A percentile compares a stretch with the other conserved stretches of the same genome.
Evolutionary conservation across 1,140 invertebrate genomes (phyloP).

Genomic region (Tenebrio molitor): DNA sequence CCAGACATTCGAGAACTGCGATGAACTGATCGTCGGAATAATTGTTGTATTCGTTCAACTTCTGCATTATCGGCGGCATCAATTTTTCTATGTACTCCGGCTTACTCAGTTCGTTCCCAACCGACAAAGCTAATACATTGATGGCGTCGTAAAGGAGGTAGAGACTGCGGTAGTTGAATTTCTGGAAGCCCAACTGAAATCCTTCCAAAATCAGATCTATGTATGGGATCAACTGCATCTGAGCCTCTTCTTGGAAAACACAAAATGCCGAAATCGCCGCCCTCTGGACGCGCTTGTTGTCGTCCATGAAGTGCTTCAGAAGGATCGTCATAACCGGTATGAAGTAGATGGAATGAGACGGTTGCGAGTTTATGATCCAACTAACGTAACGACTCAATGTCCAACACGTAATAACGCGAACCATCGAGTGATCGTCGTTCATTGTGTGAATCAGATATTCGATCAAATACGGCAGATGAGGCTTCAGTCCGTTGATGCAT

Average conservation of each 20-base stretch:
- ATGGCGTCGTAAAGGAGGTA: slow-evolving; percentile 99
- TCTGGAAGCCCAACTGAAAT: slow-evolving; percentile 95
- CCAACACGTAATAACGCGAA: slow-evolving; percentile 99
- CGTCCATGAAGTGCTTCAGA: slow-evolving; percentile 95
- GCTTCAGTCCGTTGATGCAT: slow-evolving; percentile 96
- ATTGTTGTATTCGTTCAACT: slow-evolving; percentile 97
- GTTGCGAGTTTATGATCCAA: slow-evolving; percentile 89
- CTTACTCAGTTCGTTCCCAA: slow-evolving; percentile 96
- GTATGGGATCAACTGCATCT: slow-evolving; percentile 97
- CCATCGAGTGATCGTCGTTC: slow-evolving; percentile 94
- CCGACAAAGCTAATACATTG: slow-evolving; percentile 96
- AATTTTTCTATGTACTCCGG: slow-evolving; percentile 95
- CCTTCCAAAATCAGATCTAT: slow-evolving; percentile 96
- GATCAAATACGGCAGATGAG: slow-evolving; percentile 94
- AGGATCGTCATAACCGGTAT: slow-evolving; percentile 96
- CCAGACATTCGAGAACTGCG: slow-evolving; percentile 96
- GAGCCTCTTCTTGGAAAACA: slow-evolving; percentile 98
- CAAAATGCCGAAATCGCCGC: slow-evolving; percentile 99
- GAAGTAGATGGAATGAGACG: slow-evolving; percentile 93
- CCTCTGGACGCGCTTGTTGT: slow-evolving; percentile 98
- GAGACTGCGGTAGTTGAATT: slow-evolving; percentile 97
- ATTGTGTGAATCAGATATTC: slow-evolving; percentile 94
- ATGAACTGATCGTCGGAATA: slow-evolving; percentile 93
- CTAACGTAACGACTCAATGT: slow-evolving; percentile 97
- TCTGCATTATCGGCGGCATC: slow-evolving; percentile 98